Evolutionary conservation across 1,140 invertebrate genomes (phyloP).

Genomic region (Zaprionus nigranus): DNA sequence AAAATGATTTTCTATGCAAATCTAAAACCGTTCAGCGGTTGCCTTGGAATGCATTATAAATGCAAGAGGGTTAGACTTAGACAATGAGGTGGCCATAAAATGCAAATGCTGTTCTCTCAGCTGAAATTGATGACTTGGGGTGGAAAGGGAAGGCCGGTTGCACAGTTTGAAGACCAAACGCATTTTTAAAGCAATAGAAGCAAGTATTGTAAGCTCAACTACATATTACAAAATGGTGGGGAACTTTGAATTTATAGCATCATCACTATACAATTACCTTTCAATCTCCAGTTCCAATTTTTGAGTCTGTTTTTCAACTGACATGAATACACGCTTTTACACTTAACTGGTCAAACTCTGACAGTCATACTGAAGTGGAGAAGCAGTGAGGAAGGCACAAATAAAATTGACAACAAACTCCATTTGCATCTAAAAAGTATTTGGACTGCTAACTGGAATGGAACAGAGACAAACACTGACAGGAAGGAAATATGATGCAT

Average conservation of each 20-base stretch:
- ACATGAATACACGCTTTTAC: slow-evolving; percentile 68
- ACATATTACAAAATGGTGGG: not conserved
- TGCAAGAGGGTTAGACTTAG: slow-evolving; percentile 47
- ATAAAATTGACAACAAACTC: not conserved
- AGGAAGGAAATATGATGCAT: too few species aligned
- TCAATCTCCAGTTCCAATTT: slow-evolving; percentile 30
- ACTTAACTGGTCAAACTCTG: slow-evolving; percentile 48
- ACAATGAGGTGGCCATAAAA: slow-evolving; percentile 47
- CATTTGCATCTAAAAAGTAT: slow-evolving; percentile 57
- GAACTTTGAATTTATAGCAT: not conserved
- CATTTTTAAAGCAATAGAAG: not conserved
- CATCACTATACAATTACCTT: not conserved
- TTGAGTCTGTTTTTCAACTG: slow-evolving; percentile 48
- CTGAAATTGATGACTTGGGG: slow-evolving; percentile 43
- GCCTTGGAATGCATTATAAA: slow-evolving; percentile 67
- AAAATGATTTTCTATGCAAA: slow-evolving; percentile 82
- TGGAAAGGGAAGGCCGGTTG: not conserved
- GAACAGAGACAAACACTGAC: slow-evolving; percentile 26
- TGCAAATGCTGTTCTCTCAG: slow-evolving; percentile 44
- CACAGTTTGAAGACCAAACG: not conserved
- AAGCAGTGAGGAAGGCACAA: not conserved
- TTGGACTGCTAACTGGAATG: slow-evolving; percentile 31
- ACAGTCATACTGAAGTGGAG: not conserved
- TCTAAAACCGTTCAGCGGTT: slow-evolving; percentile 79
- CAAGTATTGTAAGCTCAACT: not conserved